Evolutionary conservation across 2,797 vertebrate genomes (phyloP).

Genomic region (Rhodeus uyekii): DNA sequence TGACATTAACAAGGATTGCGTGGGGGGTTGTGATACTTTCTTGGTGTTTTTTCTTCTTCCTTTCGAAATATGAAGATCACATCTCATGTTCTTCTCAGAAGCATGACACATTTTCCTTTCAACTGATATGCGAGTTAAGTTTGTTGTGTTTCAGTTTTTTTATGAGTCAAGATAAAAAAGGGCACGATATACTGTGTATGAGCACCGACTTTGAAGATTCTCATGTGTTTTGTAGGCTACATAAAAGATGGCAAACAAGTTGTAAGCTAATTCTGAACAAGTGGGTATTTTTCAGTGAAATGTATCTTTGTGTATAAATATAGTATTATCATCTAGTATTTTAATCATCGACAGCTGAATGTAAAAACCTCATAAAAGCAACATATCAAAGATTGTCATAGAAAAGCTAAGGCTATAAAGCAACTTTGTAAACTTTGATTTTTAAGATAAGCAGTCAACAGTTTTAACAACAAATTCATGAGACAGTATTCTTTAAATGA

Average conservation of each 20-base stretch:
- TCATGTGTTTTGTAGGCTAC: conserved; percentile 26
- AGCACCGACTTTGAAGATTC: conserved; percentile 46
- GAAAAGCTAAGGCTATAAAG: background rate
- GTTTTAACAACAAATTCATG: background rate
- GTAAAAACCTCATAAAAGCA: conserved; percentile 14
- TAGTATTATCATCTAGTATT: background rate
- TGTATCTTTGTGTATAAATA: background rate
- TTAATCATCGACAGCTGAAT: conserved; percentile 32
- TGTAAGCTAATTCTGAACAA: conserved; percentile 33
- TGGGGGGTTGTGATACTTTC: conserved; percentile 50
- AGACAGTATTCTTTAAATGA: background rate
- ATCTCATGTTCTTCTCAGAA: conserved; percentile 60
- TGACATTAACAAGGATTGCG: conserved; percentile 37
- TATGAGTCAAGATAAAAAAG: conserved; percentile 55
- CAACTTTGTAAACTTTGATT: background rate
- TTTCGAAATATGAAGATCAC: conserved; percentile 51
- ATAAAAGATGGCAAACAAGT: conserved; percentile 28
- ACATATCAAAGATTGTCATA: background rate
- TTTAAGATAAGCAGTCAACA: background rate
- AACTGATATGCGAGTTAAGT: conserved; percentile 51
- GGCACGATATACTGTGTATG: conserved; percentile 40
- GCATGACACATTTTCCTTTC: conserved; percentile 60
- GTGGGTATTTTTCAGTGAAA: background rate
- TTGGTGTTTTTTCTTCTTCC: conserved; percentile 37
- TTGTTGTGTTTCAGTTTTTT: conserved; percentile 55